These are phyloP conservation scores for Phrynosoma platyrhinos DNA, from an alignment of 2,113 vertebrate species.

Conservation along the genomic window DNA sequence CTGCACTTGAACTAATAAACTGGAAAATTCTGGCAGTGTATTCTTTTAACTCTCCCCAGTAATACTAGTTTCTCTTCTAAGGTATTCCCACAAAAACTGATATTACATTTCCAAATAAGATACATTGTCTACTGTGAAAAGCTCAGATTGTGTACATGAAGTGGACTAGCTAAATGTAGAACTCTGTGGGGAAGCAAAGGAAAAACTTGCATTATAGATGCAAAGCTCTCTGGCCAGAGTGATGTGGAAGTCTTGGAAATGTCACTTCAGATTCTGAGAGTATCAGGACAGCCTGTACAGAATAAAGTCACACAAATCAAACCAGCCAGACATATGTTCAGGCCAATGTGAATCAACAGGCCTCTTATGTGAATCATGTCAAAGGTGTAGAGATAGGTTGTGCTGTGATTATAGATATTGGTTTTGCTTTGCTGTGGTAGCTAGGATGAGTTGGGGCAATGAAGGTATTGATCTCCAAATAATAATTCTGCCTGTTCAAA, in stretches of 20 bases:
- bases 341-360: background rate
- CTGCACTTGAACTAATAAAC: background rate
- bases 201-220: fast-evolving
- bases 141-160: fast-evolving
- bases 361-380: too few species aligned
- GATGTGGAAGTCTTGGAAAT: fast-evolving
- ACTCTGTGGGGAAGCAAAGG: background rate
- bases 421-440: too few species aligned
- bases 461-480: too few species aligned
- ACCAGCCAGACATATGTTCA: background rate
- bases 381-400: background rate
- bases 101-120: slow-evolving; percentile 1
- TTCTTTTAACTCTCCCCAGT: too few species aligned
- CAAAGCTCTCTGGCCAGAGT: fast-evolving
- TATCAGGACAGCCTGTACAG: fast-evolving
- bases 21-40: slow-evolving; percentile 2
- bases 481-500: too few species aligned
- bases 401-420: background rate
- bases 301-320: background rate
- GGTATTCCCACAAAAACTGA: slow-evolving; percentile 17
- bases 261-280: fast-evolving
- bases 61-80: too few species aligned
- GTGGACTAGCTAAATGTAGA: slow-evolving; percentile 13
- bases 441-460: too few species aligned
- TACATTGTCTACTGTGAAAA: background rate